These are phyloP conservation scores for Gracilinanus agilis DNA, from an alignment of 2,113 vertebrate species.

Conservation along the genomic window DNA sequence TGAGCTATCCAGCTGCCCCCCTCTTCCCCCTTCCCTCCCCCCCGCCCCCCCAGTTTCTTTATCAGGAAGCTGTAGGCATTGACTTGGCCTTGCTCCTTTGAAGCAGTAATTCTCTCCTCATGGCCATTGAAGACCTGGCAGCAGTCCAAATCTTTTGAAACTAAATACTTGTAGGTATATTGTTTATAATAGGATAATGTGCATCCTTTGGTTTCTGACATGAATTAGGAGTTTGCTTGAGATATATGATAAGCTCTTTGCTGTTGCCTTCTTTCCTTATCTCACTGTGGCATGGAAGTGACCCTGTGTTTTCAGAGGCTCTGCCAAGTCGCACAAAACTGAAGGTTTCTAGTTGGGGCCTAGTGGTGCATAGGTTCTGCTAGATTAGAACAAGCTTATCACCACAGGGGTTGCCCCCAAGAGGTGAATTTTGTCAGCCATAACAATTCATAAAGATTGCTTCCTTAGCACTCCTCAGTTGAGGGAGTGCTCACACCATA, in stretches of 20 bases:
- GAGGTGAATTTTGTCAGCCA: not conserved
- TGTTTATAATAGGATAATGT: not conserved
- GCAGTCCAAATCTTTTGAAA: not conserved
- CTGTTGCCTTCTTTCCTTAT: not conserved
- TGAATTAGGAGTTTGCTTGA: not conserved
- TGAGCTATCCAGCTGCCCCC: too few species aligned
- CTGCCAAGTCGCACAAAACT: not conserved
- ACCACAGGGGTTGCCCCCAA: not conserved
- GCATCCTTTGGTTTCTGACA: not conserved
- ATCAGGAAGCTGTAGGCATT: not conserved
- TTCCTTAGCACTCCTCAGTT: not conserved
- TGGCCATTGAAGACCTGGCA: not conserved
- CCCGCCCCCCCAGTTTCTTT: too few species aligned
- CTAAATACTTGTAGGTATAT: not conserved
- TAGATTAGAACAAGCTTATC: not conserved
- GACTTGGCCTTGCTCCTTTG: not conserved
- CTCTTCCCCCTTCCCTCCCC: too few species aligned
- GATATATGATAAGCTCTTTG: not conserved
- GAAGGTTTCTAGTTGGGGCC: not conserved
- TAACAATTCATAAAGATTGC: not conserved
- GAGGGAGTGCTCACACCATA: not conserved
- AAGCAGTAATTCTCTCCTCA: not conserved
- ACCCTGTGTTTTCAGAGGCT: not conserved
- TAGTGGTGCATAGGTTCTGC: not conserved
- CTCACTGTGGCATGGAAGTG: not conserved